Percentiles rank a stretch among this genome's conserved stretches.
Evolutionary conservation across 2,113 vertebrate genomes (phyloP).

Genomic region (Muntiacus reevesi): DNA sequence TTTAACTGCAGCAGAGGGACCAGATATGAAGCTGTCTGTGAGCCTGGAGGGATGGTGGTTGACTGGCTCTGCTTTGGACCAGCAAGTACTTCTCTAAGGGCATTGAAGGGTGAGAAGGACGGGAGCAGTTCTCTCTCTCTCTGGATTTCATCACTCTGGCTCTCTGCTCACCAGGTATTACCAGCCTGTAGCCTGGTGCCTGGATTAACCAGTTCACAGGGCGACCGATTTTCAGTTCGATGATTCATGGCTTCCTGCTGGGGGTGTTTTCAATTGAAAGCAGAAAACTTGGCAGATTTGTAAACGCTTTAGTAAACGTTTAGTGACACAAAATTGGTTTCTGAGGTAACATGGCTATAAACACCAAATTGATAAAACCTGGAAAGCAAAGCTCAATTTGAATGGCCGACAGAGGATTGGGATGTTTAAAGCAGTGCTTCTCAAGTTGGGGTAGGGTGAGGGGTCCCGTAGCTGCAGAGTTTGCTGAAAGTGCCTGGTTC

Average conservation of each 20-base stretch:
- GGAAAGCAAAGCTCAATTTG: neutral
- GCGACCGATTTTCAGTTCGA: neutral
- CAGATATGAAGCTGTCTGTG: neutral
- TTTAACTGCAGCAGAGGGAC: neutral
- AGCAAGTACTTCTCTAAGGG: no score
- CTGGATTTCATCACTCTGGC: neutral
- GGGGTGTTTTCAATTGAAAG: neutral
- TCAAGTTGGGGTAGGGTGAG: neutral
- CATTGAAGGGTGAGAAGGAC: neutral
- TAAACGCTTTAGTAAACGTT: neutral
- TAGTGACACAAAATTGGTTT: neutral
- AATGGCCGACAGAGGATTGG: neutral
- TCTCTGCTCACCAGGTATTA: neutral
- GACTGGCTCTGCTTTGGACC: neutral
- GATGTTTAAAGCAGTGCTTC: no score
- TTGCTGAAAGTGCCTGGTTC: neutral
- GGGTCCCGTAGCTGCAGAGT: neutral
- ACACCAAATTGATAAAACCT: neutral
- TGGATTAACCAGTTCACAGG: neutral
- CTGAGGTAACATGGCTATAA: neutral
- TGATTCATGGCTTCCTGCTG: neutral
- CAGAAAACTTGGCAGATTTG: neutral
- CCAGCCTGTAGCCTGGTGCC: no score
- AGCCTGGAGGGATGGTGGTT: accelerated
- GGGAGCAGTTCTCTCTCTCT: neutral